These are phyloP conservation scores for Anaspis maculata DNA, from an alignment of 2,888 invertebrate species.

Conservation along the genomic window DNA sequence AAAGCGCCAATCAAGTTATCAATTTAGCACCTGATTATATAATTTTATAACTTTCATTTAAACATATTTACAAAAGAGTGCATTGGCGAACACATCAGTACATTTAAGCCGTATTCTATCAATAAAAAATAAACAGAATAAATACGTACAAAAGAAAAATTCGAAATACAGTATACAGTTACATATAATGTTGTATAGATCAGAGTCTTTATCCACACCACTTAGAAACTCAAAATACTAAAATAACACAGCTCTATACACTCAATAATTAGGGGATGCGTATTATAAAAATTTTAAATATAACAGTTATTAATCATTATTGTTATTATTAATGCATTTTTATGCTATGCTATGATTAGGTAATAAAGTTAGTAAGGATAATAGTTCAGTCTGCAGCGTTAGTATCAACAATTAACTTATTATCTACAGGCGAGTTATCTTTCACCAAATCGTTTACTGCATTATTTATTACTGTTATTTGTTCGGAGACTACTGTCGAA, in stretches of 20 bases:
- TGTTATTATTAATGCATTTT: conserved; percentile 1
- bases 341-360: no score
- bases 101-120: conserved; percentile 37
- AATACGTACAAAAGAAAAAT: conserved; percentile 27
- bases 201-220: conserved; percentile 28
- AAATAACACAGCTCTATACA: conserved; percentile 39
- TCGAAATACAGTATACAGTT: conserved; percentile 6
- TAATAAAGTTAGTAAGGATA: conserved; percentile 18
- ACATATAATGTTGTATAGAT: conserved; percentile 11
- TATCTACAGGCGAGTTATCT: conserved; percentile 39
- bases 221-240: conserved; percentile 23
- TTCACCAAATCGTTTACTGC: conserved; percentile 25
- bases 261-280: conserved; percentile 28
- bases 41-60: conserved; percentile 27
- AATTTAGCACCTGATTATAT: conserved; percentile 33
- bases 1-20: no score
- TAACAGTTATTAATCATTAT: conserved; percentile 23
- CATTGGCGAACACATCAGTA: conserved; percentile 39
- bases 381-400: conserved; percentile 34
- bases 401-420: conserved; percentile 33
- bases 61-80: conserved; percentile 36
- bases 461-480: conserved; percentile 22
- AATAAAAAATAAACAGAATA: conserved; percentile 32
- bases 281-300: conserved; percentile 34
- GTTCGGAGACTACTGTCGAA: conserved; percentile 24